phyloP scores from a whole-genome alignment of 2,797 vertebrate species.

The Scomberomorus guttatus region DNA sequence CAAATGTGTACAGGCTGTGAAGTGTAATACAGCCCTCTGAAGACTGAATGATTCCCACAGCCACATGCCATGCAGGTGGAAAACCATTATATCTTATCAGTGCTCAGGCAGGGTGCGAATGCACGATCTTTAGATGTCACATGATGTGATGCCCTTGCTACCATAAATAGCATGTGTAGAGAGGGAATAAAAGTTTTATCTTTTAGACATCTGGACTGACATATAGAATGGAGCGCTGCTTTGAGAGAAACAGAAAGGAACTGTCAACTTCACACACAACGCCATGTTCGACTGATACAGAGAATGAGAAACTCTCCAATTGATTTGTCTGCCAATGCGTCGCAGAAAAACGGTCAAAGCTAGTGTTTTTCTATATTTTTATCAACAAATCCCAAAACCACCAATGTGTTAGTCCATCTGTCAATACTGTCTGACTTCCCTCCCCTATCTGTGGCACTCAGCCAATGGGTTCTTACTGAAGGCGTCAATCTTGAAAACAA shows the following conservation, averaged over 20 bases:
- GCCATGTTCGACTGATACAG: slow-evolving; percentile 12
- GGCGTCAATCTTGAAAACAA: too few species aligned
- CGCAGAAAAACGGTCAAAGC: background rate
- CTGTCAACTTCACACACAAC: slow-evolving; percentile 7
- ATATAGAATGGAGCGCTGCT: slow-evolving; percentile 37
- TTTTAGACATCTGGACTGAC: slow-evolving; percentile 40
- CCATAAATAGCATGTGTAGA: slow-evolving; percentile 15
- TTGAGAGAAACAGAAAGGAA: slow-evolving; percentile 26
- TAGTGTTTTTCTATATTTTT: background rate
- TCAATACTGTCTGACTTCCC: background rate
- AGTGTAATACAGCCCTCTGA: slow-evolving; percentile 45
- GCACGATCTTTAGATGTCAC: slow-evolving; percentile 28
- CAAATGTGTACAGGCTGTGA: slow-evolving; percentile 48
- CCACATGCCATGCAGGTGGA: slow-evolving; percentile 52
- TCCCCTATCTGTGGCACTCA: background rate
- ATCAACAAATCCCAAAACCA: background rate
- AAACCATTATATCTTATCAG: slow-evolving; percentile 60
- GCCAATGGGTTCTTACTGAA: background rate
- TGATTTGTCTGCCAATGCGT: slow-evolving; percentile 3
- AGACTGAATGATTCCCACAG: slow-evolving; percentile 41
- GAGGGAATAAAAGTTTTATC: slow-evolving; percentile 30
- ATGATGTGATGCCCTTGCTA: slow-evolving; percentile 45
- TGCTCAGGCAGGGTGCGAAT: slow-evolving; percentile 30
- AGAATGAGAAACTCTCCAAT: slow-evolving; percentile 2
- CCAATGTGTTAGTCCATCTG: background rate